Base-by-base conservation (phyloP, 1,140 invertebrate species). In the Macrosteles quadrilineatus region DNA sequence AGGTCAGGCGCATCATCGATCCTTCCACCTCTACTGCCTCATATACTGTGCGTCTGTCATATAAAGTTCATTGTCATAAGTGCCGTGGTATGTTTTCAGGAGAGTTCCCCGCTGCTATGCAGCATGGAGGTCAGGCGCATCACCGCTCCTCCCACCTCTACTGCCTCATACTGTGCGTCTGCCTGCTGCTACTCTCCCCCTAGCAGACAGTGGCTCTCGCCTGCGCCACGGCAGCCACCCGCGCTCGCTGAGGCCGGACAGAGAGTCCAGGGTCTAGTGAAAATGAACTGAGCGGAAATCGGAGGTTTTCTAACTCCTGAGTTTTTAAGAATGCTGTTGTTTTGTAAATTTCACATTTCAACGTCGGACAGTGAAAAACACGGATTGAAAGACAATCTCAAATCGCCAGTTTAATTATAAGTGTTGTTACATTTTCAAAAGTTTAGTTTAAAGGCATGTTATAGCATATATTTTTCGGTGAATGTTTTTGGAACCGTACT, bases 31-130 rank as follows among this genome's bases (percentile, higher is more conserved):
- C 73, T 89, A 89, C 80, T 90, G 87, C 79, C 83, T 91, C 70
- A n/a, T n/a, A 84, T 91, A 74, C 83, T 91, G 76, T 87, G 86
- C 79, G 84, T 87, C 76, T 87, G 83, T 77, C 80, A n/a, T n/a
- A n/a, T n/a, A n/a, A n/a, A n/a, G n/a, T n/a, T n/a, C n/a, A n/a
- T n/a, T n/a, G n/a, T n/a, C n/a, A n/a, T 36, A 6, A 36, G 32
- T 36, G 32, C 14, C n/a, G 32, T 6, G 4, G 32, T 14, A 36
- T 65, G 68, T 53, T 91, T 85, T 82, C 87, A 94, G 92, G 91
- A 83, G 92, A 94, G 83, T 91, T 93, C 83, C 93, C 92, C 74
- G 92, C 92, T 79, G 92, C 92, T 76, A 95, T 94, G 92, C 92
- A 95, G 83, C 88, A 92, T 78, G 91, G 90, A 68, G 91, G 90